phyloP scores from a whole-genome alignment of 2,113 vertebrate genomes.

The Pheucticus melanocephalus region DNA sequence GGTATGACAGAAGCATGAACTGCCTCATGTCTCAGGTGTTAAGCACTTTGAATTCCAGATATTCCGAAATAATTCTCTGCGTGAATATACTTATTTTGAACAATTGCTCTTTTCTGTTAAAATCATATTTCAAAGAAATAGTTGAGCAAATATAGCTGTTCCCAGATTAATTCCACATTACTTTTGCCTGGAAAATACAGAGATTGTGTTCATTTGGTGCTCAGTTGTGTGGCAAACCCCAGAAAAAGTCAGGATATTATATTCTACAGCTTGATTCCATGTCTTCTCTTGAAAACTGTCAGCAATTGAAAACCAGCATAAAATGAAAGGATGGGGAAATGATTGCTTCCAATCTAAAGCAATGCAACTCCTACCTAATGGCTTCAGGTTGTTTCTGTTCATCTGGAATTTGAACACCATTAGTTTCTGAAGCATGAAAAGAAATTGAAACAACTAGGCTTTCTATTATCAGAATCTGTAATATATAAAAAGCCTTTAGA shows the following conservation, averaged over 20 bases:
- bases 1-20: neutral
- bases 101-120: neutral
- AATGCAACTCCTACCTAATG: neutral
- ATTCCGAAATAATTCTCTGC: neutral
- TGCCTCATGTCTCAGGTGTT: neutral
- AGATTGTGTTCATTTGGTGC: neutral
- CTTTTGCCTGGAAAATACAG: neutral
- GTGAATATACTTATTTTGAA: neutral
- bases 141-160: neutral
- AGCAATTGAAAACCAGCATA: neutral
- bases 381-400: neutral
- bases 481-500: neutral
- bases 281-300: neutral
- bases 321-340: neutral
- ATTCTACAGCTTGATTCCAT: neutral
- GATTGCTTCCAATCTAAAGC: neutral
- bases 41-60: neutral
- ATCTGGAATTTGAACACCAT: neutral
- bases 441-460: neutral
- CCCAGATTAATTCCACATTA: neutral
- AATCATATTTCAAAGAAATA: neutral
- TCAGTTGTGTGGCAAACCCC: neutral
- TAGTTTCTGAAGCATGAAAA: neutral
- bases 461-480: neutral
- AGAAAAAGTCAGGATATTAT: neutral